Conservation (phyloP, 1,140 invertebrate species). For the Lerema accius region DNA sequence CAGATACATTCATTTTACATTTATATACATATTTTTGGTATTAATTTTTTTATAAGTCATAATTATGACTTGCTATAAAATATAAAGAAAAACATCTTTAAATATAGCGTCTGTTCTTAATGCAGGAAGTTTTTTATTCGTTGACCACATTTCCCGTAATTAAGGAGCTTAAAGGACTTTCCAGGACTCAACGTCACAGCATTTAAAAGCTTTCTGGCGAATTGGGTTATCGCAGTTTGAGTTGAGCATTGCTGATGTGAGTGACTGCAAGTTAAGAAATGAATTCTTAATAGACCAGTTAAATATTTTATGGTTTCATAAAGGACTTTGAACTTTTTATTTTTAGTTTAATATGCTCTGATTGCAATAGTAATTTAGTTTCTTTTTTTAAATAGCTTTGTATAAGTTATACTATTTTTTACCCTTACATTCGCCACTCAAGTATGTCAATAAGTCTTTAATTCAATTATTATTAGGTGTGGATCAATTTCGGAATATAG, state of each 20-base stretch:
- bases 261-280: conserved; percentile 59
- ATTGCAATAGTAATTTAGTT: too few relatives aligned
- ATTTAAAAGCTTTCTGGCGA: conserved; percentile 73
- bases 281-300: conserved; percentile 1
- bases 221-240: conserved; percentile 69
- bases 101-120: background rate
- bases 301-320: background rate
- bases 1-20: too few relatives aligned
- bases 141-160: conserved; percentile 49
- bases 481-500: too few relatives aligned
- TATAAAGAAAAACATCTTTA: conserved; percentile 29
- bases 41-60: too few relatives aligned
- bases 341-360: too few relatives aligned
- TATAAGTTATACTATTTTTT: too few relatives aligned
- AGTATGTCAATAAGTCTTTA: too few relatives aligned
- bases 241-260: conserved; percentile 45
- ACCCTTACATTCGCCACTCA: too few relatives aligned
- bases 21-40: too few relatives aligned
- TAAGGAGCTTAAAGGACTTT: conserved; percentile 61
- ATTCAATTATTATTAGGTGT: too few relatives aligned
- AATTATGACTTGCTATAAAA: background rate
- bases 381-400: too few relatives aligned
- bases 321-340: background rate
- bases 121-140: conserved; percentile 9
- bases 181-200: conserved; percentile 51